A percentile compares a stretch with the other conserved stretches of the same genome.
phyloP scores from a whole-genome alignment of 1,140 invertebrate species.

The Brachionus paranguensis region DNA sequence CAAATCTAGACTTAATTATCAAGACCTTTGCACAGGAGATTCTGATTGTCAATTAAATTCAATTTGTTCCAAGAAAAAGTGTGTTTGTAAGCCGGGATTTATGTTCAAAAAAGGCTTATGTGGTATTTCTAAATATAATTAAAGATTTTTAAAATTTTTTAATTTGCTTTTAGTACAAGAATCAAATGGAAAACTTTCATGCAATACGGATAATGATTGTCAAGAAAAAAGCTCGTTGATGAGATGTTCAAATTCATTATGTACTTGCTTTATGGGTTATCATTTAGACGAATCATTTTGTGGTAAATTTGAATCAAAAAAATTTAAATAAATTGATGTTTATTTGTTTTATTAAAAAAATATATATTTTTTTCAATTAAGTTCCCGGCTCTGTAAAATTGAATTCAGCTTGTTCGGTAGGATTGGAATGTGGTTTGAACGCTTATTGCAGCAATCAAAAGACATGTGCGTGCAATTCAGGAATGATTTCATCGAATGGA shows the following conservation, averaged over 20 bases:
- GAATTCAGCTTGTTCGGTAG: background rate
- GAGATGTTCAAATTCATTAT: background rate
- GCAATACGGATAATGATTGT: background rate
- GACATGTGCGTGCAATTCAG: background rate
- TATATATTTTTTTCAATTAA: background rate
- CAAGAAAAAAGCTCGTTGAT: background rate
- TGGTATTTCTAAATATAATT: background rate
- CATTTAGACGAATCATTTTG: background rate
- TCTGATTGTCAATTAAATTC: background rate
- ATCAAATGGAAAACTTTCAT: background rate
- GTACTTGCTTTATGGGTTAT: background rate
- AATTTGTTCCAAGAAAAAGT: slow-evolving; percentile 1
- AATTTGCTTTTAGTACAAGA: background rate
- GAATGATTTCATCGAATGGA: background rate
- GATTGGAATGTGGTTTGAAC: background rate
- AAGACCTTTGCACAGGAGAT: background rate
- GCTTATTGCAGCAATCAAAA: background rate
- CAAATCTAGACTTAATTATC: background rate
- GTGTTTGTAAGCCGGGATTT: background rate
- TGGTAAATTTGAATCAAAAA: background rate
- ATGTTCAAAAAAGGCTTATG: background rate
- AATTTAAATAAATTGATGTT: background rate
- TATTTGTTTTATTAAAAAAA: too few relatives aligned
- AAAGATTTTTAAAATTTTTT: too few relatives aligned
- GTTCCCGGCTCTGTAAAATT: background rate